phyloP scores from a whole-genome alignment of 30 jellyfish, hydroid and myxozoan species.

The Clytia hemisphaerica region DNA sequence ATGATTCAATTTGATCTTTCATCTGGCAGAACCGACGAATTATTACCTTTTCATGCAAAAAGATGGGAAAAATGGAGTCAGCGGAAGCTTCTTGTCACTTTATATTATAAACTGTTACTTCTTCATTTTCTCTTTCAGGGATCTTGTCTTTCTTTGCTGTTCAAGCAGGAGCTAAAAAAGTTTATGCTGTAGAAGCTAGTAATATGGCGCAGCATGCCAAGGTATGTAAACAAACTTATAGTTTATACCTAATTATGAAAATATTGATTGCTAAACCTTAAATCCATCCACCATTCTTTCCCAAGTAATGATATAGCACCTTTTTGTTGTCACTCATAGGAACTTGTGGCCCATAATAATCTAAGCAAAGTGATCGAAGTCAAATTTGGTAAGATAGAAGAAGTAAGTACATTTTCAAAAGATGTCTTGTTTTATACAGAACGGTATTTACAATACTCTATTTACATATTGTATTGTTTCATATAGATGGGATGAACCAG shows the following conservation, averaged over 20 bases:
- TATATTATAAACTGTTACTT: background rate
- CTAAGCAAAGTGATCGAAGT: conserved; percentile 58
- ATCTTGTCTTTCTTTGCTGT: conserved; percentile 93
- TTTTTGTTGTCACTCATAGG: conserved; percentile 27
- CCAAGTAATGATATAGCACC: background rate
- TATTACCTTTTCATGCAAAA: background rate
- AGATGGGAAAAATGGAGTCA: background rate
- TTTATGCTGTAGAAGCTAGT: conserved; percentile 98
- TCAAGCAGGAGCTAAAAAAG: conserved; percentile 98
- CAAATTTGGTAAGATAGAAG: conserved; percentile 84
- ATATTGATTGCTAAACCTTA: background rate
- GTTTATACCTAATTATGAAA: background rate
- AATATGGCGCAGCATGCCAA: conserved; percentile 96
- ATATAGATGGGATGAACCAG: too few relatives aligned
- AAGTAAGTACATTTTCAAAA: conserved; percentile 28
- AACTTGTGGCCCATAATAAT: conserved; percentile 49
- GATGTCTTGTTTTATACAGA: background rate
- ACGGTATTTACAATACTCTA: too few relatives aligned
- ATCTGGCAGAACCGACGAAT: background rate
- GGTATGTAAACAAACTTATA: conserved; percentile 25
- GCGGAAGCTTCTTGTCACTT: background rate
- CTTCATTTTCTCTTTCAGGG: conserved; percentile 50
- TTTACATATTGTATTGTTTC: too few relatives aligned
- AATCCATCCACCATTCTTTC: too few relatives aligned
- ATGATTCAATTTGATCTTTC: too few relatives aligned